These are phyloP conservation scores for Strongylocentrotus purpuratus DNA, from an alignment of 35 echinoderm and acorn worm species.

Conservation along the genomic window DNA sequence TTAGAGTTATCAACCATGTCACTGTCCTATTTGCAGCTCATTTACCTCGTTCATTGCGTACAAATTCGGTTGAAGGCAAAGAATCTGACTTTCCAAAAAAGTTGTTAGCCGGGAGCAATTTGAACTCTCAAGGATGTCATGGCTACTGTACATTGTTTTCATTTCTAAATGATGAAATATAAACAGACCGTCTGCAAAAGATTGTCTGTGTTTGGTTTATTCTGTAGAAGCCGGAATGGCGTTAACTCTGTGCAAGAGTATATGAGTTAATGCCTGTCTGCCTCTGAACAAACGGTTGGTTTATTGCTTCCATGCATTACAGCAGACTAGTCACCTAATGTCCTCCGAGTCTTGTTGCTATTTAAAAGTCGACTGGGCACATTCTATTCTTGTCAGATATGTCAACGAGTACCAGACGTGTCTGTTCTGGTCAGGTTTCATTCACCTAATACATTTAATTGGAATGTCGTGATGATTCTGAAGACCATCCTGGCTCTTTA, in stretches of 20 bases:
- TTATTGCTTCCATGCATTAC: background rate
- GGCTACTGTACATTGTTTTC: too few species aligned
- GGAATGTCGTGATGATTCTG: background rate
- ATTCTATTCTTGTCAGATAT: background rate
- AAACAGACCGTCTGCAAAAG: too few species aligned
- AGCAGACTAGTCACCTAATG: background rate
- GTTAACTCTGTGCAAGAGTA: background rate
- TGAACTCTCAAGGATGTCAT: too few species aligned
- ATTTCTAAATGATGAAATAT: too few species aligned
- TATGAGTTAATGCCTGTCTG: background rate
- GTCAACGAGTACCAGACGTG: background rate
- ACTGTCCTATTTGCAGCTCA: too few species aligned
- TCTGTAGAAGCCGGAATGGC: too few species aligned
- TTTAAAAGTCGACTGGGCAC: background rate
- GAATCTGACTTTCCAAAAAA: too few species aligned
- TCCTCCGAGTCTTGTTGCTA: background rate
- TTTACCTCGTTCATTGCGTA: too few species aligned
- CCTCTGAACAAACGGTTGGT: background rate
- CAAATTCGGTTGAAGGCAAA: too few species aligned
- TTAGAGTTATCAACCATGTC: background rate
- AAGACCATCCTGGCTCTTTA: background rate
- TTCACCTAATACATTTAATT: constrained; percentile 19
- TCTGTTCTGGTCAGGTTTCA: background rate
- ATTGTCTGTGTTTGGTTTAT: too few species aligned
- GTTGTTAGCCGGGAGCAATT: too few species aligned